Conservation (phyloP, 2,113 vertebrate species). For the Cinclus cinclus region DNA sequence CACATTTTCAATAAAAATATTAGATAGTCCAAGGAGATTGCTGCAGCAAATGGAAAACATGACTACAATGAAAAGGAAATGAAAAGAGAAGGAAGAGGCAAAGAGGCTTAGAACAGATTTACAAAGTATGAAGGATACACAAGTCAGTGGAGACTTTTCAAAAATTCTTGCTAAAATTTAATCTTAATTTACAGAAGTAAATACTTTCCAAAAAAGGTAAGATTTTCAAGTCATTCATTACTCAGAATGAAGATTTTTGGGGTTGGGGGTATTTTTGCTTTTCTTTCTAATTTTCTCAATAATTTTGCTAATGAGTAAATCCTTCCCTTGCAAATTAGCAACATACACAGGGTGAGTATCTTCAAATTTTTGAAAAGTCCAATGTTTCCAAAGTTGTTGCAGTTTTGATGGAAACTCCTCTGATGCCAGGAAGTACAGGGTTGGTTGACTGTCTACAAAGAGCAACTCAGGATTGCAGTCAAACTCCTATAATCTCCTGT, state of each 20-base stretch:
- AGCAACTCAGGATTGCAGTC: background rate
- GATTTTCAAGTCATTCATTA: background rate
- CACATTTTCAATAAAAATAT: background rate
- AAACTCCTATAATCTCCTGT: background rate
- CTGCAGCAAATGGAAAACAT: background rate
- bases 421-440: background rate
- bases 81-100: background rate
- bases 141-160: background rate
- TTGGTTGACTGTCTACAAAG: background rate
- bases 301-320: background rate
- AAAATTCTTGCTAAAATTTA: background rate
- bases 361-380: background rate
- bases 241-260: background rate
- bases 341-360: background rate
- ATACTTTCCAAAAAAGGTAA: background rate
- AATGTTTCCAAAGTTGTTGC: background rate
- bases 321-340: background rate
- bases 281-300: background rate
- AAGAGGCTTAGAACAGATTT: slow-evolving; percentile 15
- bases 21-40: background rate
- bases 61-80: background rate
- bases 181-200: background rate
- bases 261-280: background rate
- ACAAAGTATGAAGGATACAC: background rate
- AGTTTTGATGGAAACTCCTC: background rate